phyloP scores from a whole-genome alignment of 2,888 invertebrate species.

The Synergus itoensis region DNA sequence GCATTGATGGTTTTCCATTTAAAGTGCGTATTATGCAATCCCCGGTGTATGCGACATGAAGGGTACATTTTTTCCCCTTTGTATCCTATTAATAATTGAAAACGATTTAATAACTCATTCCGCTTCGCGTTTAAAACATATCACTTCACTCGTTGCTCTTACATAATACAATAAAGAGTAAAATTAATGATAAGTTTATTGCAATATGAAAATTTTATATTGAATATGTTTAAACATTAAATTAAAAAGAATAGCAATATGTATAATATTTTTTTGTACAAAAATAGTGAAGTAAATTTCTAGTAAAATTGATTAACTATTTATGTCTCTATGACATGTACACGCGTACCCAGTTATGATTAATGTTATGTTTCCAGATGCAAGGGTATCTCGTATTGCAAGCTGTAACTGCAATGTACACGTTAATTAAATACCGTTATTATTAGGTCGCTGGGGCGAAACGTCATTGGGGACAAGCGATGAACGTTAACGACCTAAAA shows the following conservation, averaged over 20 bases:
- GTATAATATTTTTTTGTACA: neutral
- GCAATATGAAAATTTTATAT: neutral
- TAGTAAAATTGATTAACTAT: neutral
- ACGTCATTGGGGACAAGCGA: neutral
- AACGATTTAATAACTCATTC: neutral
- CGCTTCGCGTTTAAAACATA: neutral
- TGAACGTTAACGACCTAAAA: neutral
- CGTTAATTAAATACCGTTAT: constrained; percentile 40
- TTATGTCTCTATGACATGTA: neutral
- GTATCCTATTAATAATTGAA: neutral
- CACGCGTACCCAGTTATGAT: constrained; percentile 15
- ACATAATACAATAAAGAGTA: neutral
- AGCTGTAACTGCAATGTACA: constrained; percentile 26
- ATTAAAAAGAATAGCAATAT: neutral
- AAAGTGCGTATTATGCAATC: neutral
- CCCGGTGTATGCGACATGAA: neutral
- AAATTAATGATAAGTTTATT: neutral
- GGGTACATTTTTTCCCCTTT: neutral
- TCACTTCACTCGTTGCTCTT: neutral
- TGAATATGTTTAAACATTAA: neutral
- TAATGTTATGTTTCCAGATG: constrained; percentile 36
- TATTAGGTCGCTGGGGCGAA: neutral
- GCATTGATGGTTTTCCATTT: constrained; percentile 14
- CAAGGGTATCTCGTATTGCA: constrained; percentile 25
- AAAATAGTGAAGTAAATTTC: neutral